Percentiles rank a stretch among this genome's conserved stretches.
These are phyloP conservation scores for Triops cancriformis DNA, from an alignment of 1,140 invertebrate species.

Conservation along the genomic window DNA sequence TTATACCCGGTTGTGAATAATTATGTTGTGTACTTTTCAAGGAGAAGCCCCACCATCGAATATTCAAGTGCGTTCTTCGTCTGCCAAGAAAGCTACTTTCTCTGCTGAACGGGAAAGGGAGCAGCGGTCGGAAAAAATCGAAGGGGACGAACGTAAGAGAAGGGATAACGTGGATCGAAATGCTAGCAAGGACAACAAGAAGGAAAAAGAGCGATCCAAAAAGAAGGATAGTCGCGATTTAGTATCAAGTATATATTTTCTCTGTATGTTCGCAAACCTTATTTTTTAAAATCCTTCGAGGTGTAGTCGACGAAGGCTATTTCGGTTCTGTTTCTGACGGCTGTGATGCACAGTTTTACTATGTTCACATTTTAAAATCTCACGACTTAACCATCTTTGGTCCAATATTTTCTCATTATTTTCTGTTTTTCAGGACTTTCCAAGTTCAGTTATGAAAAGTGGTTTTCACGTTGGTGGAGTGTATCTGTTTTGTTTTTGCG, in stretches of 20 bases:
- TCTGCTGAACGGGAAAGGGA: not conserved
- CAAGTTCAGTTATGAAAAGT: not conserved
- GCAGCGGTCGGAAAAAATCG: not conserved
- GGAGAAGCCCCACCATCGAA: not conserved
- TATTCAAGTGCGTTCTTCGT: not conserved
- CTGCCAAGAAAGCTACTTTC: not conserved
- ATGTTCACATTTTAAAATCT: no score
- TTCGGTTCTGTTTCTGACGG: no score
- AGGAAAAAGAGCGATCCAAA: not conserved
- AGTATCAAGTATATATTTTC: not conserved
- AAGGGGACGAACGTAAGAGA: not conserved
- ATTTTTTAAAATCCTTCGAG: no score
- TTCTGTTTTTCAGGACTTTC: not conserved
- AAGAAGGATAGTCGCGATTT: not conserved
- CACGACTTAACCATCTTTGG: no score
- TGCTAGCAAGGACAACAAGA: not conserved
- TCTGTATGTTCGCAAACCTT: not conserved
- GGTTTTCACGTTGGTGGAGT: not conserved
- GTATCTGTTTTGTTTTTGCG: not conserved
- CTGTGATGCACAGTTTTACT: no score
- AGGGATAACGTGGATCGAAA: not conserved
- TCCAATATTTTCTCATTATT: not conserved
- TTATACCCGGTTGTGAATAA: slow-evolving; percentile 19
- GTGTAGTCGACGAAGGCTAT: no score
- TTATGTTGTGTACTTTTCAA: not conserved